phyloP scores from a whole-genome alignment of 2,113 vertebrate species.

The Triplophysa dalaica region DNA sequence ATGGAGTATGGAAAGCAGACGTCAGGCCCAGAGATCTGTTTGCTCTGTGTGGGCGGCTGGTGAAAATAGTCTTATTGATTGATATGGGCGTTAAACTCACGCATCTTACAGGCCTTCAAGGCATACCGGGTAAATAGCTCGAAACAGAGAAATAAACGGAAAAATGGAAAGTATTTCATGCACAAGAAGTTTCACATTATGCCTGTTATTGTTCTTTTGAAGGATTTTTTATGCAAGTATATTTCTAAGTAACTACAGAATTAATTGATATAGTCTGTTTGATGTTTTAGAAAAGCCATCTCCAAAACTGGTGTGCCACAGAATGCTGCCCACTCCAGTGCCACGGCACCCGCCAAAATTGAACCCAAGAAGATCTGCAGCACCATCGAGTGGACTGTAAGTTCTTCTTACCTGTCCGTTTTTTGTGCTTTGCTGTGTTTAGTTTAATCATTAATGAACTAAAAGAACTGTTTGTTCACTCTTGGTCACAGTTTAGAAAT shows the following conservation, averaged over 20 bases:
- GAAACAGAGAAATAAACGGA: neutral
- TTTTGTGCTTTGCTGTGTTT: too few species aligned
- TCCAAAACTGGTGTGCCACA: constrained; percentile 85
- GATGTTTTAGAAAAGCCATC: constrained; percentile 87
- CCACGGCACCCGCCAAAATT: constrained; percentile 52
- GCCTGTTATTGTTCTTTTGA: too few species aligned
- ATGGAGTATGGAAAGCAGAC: neutral
- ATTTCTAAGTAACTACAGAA: too few species aligned
- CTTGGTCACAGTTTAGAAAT: neutral
- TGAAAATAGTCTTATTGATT: constrained; percentile 30
- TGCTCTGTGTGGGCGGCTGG: neutral
- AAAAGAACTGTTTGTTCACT: too few species aligned
- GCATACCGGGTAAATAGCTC: constrained; percentile 2
- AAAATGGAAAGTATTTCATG: neutral
- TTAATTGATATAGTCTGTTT: neutral
- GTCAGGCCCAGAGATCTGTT: neutral
- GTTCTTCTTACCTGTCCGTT: constrained; percentile 64
- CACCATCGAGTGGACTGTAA: constrained; percentile 92
- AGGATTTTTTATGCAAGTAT: too few species aligned
- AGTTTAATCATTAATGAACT: too few species aligned
- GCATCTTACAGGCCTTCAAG: constrained; percentile 3
- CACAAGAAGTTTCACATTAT: neutral
- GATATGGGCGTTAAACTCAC: constrained; percentile 23
- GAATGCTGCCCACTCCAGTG: constrained; percentile 71
- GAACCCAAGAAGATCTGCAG: constrained; percentile 79